Evolutionary conservation across 2,797 vertebrate species (phyloP), one percentile per base, ranked within the genome.

Genomic region (Sebastes wilsoni): DNA sequence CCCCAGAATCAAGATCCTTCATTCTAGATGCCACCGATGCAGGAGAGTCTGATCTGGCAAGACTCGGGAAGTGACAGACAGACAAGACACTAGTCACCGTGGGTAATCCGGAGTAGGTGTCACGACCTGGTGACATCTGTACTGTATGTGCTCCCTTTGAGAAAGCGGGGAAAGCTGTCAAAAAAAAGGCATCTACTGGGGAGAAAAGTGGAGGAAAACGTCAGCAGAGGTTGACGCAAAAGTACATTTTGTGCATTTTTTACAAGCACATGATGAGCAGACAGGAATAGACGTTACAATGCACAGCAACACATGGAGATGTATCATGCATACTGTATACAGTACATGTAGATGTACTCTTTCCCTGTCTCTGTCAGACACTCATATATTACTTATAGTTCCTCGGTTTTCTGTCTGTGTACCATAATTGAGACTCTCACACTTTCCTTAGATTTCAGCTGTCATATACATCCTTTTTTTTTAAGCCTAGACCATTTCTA

Each of bases 1-100:
- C 77, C 80, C 75, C 61, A 60, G 76, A 83, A 89, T 88, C 67
- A 30, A 79, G 80, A 91, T 82, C 80, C 75, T 66, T 87, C 81
- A 72, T 85, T 82, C 76, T 72, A 72, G 75, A 87, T 73, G 80
- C 81, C 34, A 30, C 61, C 6, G 55, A 87, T 82, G 75, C 74
- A 72, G 72, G 49, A 66, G 73, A 78, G 71, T 73, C 77, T 89
- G 84, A 89, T 81, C 85, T 52, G 14, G 58, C 18, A 64, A 67
- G 83, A 78, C 64, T 85, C 68, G 16, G 66, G 61, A 88, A 87
- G 80, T 80, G 86, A 80, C 81, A 85, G 67, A 81, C 79, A 80
- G 79, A 83, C 61, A 81, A 75, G 71, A 74, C 77, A 62, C 60
- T 49, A 56, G 82, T 83, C 73, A 42, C 23, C 9, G 32, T 42